Evolutionary conservation across 37 sponge, comb jelly and placozoan genomes (phyloP).

Genomic region (Geodia barretti): DNA sequence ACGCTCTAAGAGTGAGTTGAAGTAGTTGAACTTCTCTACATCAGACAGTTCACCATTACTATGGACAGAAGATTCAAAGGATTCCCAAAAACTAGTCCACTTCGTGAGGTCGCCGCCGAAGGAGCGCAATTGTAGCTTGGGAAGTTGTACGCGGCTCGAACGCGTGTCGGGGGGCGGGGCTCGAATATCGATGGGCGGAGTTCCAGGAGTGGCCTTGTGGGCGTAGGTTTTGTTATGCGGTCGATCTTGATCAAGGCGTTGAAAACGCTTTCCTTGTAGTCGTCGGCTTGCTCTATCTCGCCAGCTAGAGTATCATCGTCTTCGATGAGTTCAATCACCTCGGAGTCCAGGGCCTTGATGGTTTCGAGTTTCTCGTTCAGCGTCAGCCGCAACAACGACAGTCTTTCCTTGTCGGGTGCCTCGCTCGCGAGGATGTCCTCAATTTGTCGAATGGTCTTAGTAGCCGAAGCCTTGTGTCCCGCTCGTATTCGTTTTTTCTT

Average conservation of each 20-base stretch:
- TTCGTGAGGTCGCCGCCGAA: constrained; percentile 23
- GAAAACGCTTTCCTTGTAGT: constrained; percentile 30
- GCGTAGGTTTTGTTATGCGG: background rate
- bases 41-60: constrained; percentile 7
- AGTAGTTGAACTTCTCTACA: constrained; percentile 28
- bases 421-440: background rate
- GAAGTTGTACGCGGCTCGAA: constrained; percentile 15
- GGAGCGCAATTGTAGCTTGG: constrained; percentile 23
- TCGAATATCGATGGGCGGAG: background rate
- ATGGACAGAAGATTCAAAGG: constrained; percentile 32
- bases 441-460: constrained; percentile 15
- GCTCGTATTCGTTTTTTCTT: constrained; percentile 26
- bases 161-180: background rate
- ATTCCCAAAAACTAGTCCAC: constrained; percentile 24
- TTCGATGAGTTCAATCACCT: constrained; percentile 8
- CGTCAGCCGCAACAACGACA: constrained; percentile 18
- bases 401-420: background rate
- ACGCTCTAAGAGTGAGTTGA: constrained; percentile 21
- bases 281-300: constrained; percentile 42
- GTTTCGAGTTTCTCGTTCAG: constrained; percentile 40
- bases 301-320: constrained; percentile 12
- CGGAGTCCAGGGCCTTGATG: constrained; percentile 23
- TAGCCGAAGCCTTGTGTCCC: constrained; percentile 34
- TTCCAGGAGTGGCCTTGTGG: constrained; percentile 5
- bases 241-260: constrained; percentile 15